Percentiles rank a stretch among this genome's conserved stretches.
These are phyloP conservation scores for Cephalopholis sonnerati DNA, from an alignment of 2,113 vertebrate genomes.

Conservation along the genomic window DNA sequence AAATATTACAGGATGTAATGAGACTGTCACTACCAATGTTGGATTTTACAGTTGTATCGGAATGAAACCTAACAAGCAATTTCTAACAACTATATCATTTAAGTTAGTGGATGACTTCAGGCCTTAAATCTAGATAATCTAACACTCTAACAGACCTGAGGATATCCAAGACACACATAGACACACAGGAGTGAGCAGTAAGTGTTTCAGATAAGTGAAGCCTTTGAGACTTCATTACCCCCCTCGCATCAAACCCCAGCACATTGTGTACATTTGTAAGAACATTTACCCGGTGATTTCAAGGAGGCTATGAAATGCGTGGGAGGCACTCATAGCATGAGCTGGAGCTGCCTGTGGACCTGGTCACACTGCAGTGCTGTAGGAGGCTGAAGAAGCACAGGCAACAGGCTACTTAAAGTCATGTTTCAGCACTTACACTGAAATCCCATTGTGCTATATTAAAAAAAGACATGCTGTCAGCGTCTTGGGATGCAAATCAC, in stretches of 20 bases:
- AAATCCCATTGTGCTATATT: constrained; percentile 32
- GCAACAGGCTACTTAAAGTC: constrained; percentile 60
- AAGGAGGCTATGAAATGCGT: constrained; percentile 63
- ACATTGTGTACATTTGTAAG: constrained; percentile 74
- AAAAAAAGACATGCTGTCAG: constrained; percentile 9
- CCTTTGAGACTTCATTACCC: constrained; percentile 80
- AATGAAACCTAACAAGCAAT: constrained; percentile 68
- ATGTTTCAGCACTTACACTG: constrained; percentile 30
- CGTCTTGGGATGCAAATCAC: constrained; percentile 26
- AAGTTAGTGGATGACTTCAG: constrained; percentile 22
- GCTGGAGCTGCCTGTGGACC: constrained; percentile 66
- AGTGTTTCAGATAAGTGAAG: constrained; percentile 69
- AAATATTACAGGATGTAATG: constrained; percentile 70
- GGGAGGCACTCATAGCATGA: constrained; percentile 73
- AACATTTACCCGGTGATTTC: constrained; percentile 75
- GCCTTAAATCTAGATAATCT: constrained; percentile 31
- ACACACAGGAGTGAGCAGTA: constrained; percentile 30
- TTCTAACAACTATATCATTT: constrained; percentile 53
- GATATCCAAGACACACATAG: constrained; percentile 33
- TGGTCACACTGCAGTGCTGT: constrained; percentile 70
- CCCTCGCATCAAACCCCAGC: constrained; percentile 68
- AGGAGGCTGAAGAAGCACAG: constrained; percentile 71
- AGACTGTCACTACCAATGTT: constrained; percentile 67
- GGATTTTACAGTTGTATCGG: constrained; percentile 33
- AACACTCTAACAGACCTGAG: constrained; percentile 32